Evolutionary conservation across 2,888 invertebrate species (phyloP).

Genomic region (Caenorhabditis japonica): DNA sequence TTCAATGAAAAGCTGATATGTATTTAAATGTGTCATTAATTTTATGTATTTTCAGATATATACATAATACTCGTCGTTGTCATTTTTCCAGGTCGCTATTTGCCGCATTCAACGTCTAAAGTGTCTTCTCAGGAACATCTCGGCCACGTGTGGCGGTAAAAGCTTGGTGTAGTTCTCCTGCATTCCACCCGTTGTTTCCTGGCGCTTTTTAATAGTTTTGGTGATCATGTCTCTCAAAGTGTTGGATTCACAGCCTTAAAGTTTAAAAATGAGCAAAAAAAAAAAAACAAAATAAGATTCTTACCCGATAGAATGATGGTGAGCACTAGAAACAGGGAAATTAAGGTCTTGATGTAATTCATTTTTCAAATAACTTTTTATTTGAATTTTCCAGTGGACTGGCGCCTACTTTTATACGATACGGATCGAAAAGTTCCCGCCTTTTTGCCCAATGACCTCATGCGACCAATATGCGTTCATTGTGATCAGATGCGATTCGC

Average conservation of each 20-base stretch:
- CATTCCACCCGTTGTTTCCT: constrained; percentile 37
- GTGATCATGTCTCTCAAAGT: constrained; percentile 34
- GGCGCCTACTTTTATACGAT: not conserved
- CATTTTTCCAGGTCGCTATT: too few species aligned
- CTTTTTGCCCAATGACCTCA: constrained; percentile 37
- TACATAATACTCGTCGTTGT: too few species aligned
- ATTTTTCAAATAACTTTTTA: constrained; percentile 11
- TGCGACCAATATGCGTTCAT: constrained; percentile 41
- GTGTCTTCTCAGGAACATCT: constrained; percentile 31
- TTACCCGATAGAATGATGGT: constrained; percentile 8
- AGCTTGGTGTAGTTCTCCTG: constrained; percentile 33
- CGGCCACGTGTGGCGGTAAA: constrained; percentile 28
- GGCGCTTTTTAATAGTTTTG: constrained; percentile 31
- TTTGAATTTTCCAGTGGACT: constrained; percentile 7
- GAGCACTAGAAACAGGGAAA: constrained; percentile 8
- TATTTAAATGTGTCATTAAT: not conserved
- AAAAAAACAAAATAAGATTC: not conserved
- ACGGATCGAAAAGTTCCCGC: constrained; percentile 30
- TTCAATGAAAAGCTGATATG: not conserved
- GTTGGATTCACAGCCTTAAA: constrained; percentile 15
- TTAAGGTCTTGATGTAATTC: constrained; percentile 7
- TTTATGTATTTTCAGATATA: too few species aligned
- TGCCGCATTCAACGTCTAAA: constrained; percentile 7
- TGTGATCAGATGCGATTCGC: constrained; percentile 12
- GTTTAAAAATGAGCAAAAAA: too few species aligned